Base-by-base conservation (phyloP, 2,113 vertebrate species). In the Ptilorrhoa leucosticta region DNA sequence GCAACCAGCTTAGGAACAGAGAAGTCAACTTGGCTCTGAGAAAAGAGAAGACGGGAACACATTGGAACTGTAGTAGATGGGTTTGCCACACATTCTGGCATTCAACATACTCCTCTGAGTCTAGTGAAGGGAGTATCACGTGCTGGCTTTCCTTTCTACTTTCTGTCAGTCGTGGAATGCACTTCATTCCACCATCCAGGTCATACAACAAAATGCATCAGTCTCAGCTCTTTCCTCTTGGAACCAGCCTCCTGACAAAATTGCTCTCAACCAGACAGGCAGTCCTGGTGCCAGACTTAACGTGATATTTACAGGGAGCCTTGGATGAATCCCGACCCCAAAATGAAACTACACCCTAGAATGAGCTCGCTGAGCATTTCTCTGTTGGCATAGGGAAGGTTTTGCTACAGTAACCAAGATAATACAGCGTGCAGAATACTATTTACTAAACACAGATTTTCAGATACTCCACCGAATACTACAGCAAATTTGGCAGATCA, bases 11-110 rank as follows among this genome's bases (percentile, higher is more conserved):
- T 53, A 71, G 64, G 37, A 90, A 68, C 44, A 89, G 39, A 81
- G 50, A 89, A 69, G 70, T 77, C 58, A 86, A 3, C 47, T 73
- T 81, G 51, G 80, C 60, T 89, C 35, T 47, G 24, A 80, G 42
- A 40, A 65, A 56, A 85, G 23, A 90, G 66, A 75, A 68, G n/a
- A 78, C 0, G 0, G 24, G 69, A 95, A 89, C 54, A 84, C 40
- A 45, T 0, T 63, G 56, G 53, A 94, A 57, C 72, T 60, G 26
- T 8, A 64, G 51, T 42, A 71, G 48, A 94, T 92, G 77, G 48
- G 30, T 92, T 93, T 95, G 80, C 94, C 93, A 95, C 80, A 92
- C 80, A 40, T 92, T 78, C 86, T 94, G 91, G 91, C 60, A 53
- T 68, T 77, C 56, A 47, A 0, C 22, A 8, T 75, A 60, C 58